phyloP scores from a whole-genome alignment of 1,140 invertebrate species.

The Archegozetes longisetosus region DNA sequence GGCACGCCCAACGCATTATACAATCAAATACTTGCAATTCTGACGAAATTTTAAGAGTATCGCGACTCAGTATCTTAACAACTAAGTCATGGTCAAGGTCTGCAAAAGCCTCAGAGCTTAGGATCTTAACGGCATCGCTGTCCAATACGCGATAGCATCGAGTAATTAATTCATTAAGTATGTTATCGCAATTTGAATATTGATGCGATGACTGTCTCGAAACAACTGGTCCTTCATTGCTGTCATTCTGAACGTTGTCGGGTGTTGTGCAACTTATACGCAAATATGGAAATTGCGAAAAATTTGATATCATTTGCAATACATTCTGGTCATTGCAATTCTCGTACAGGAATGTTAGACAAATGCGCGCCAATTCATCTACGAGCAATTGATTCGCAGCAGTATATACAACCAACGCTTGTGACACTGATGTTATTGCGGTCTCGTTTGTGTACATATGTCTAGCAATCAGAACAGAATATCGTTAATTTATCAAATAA shows the following conservation, averaged over 20 bases:
- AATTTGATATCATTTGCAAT: conserved; percentile 32
- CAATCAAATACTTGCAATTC: conserved; percentile 21
- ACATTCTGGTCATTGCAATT: conserved; percentile 34
- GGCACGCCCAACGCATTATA: conserved; percentile 42
- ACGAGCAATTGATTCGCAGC: conserved; percentile 50
- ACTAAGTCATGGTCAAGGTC: conserved; percentile 43
- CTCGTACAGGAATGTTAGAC: conserved; percentile 39
- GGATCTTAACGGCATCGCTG: conserved; percentile 38
- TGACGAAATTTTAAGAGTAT: conserved; percentile 25
- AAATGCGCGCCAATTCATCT: conserved; percentile 39
- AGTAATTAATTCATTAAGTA: conserved; percentile 34
- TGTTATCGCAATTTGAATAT: background rate
- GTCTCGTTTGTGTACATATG: conserved; percentile 33
- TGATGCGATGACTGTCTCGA: background rate
- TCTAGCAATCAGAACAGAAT: too few relatives aligned
- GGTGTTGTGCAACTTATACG: background rate
- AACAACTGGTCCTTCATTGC: background rate
- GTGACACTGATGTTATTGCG: conserved; percentile 41
- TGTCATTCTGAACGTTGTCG: background rate
- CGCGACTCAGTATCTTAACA: conserved; percentile 39
- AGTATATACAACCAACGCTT: conserved; percentile 44
- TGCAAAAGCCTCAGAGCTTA: conserved; percentile 45
- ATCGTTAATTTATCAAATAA: too few relatives aligned
- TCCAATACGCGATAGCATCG: conserved; percentile 45
- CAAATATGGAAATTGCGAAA: conserved; percentile 7